Percentiles rank a stretch among this genome's conserved stretches.
phyloP scores from a whole-genome alignment of 1,140 invertebrate genomes.

The Drosophila jambulina region DNA sequence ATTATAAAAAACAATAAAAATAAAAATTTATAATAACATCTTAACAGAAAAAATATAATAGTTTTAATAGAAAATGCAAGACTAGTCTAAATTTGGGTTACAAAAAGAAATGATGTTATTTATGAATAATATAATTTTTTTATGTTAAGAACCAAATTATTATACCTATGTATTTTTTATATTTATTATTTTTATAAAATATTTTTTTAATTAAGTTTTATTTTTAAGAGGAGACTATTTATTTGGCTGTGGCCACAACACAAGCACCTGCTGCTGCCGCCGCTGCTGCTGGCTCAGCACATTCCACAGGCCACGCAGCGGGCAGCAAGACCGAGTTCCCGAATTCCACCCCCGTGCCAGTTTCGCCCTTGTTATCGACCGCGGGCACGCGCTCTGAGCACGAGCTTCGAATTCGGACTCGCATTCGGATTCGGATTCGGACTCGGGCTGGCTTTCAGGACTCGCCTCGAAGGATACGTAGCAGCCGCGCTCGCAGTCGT shows the following conservation, averaged over 20 bases:
- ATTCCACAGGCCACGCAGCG: slow-evolving; percentile 40
- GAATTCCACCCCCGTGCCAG: slow-evolving; percentile 36
- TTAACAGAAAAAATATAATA: no score
- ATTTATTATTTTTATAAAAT: not conserved
- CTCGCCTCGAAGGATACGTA: slow-evolving; percentile 43
- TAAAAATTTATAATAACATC: no score
- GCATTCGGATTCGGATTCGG: slow-evolving; percentile 8
- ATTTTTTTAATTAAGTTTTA: not conserved
- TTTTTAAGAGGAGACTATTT: not conserved
- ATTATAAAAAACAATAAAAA: no score
- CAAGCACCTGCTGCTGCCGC: slow-evolving; percentile 30
- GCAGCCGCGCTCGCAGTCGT: slow-evolving; percentile 68
- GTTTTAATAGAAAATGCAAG: no score
- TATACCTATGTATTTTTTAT: no score
- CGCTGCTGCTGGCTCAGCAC: slow-evolving; percentile 15
- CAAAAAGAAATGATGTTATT: no score
- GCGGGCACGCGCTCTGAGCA: slow-evolving; percentile 42
- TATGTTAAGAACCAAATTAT: no score
- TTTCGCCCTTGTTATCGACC: slow-evolving; percentile 53
- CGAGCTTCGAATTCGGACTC: slow-evolving; percentile 19
- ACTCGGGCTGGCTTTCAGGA: slow-evolving; percentile 2
- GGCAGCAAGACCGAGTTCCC: not conserved
- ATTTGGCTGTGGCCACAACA: not conserved
- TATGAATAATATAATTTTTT: no score
- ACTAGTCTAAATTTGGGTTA: no score